These are phyloP conservation scores for Rambutsinella grinnellia DNA, from an alignment of 2,888 invertebrate species.

Conservation along the genomic window DNA sequence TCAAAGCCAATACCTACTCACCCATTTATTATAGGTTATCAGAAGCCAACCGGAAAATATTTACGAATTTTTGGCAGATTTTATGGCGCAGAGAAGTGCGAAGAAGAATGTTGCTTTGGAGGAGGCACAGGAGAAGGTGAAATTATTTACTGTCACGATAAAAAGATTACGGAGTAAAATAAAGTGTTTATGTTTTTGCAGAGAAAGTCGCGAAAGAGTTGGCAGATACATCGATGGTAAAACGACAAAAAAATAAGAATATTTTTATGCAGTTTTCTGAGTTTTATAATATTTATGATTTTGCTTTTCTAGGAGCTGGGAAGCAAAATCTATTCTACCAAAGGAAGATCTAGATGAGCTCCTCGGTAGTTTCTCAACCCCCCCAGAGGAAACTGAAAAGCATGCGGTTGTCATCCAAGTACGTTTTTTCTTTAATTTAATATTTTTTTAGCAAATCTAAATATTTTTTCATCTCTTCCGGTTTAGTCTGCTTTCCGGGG, in stretches of 20 bases:
- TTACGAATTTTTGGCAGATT: slow-evolving; percentile 58
- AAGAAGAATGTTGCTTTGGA: too few species aligned
- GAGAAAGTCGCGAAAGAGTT: slow-evolving; percentile 20
- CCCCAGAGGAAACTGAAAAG: slow-evolving; percentile 43
- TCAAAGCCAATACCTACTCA: neutral
- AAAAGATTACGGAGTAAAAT: too few species aligned
- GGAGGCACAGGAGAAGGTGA: slow-evolving; percentile 30
- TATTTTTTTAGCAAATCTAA: slow-evolving; percentile 1
- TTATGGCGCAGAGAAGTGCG: too few species aligned
- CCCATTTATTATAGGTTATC: slow-evolving; percentile 57
- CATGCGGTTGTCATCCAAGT: slow-evolving; percentile 44
- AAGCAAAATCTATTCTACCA: slow-evolving; percentile 47
- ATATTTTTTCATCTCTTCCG: neutral
- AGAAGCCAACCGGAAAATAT: slow-evolving; percentile 60
- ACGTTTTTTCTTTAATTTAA: neutral
- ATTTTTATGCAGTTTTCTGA: neutral
- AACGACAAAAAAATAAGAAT: too few species aligned
- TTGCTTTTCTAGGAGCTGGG: slow-evolving; percentile 19
- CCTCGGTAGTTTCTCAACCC: slow-evolving; percentile 43
- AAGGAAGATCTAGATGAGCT: slow-evolving; percentile 52
- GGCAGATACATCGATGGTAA: slow-evolving; percentile 31
- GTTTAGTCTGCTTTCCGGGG: slow-evolving; percentile 47
- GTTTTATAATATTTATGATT: neutral
- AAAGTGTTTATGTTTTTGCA: neutral
- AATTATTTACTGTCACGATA: too few species aligned